Conservation (phyloP, 2,797 vertebrate genomes). For the Poeciliopsis presidionis region DNA sequence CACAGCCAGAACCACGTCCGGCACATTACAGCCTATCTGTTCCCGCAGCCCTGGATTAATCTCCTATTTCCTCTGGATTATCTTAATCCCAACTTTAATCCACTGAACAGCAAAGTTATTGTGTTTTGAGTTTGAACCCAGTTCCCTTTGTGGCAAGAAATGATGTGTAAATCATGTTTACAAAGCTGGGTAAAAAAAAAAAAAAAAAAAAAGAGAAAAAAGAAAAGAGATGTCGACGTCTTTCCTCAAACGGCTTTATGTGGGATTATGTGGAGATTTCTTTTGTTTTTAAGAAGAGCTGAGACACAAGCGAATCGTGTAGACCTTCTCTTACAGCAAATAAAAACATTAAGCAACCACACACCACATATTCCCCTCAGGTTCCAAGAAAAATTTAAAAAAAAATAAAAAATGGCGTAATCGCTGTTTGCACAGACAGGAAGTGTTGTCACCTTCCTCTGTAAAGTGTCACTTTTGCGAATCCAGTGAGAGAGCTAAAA, state of each 20-base stretch:
- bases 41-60: not conserved
- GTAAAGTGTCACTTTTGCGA: constrained; percentile 15
- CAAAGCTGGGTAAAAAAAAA: constrained; percentile 11
- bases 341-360: not conserved
- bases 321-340: not conserved
- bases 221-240: not conserved
- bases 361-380: not conserved
- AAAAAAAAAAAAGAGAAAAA: not conserved
- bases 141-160: not conserved
- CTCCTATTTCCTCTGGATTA: constrained; percentile 7
- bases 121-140: not conserved
- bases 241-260: not conserved
- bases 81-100: constrained; percentile 11
- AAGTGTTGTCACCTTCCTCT: constrained; percentile 8
- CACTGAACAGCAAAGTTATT: constrained; percentile 8
- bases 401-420: not conserved
- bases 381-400: not conserved
- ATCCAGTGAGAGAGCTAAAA: constrained; percentile 23
- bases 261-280: not conserved
- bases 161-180: not conserved
- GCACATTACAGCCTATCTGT: not conserved
- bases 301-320: not conserved
- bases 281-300: not conserved
- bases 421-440: constrained; percentile 18
- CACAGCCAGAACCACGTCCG: not conserved